Evolutionary conservation across 2,113 vertebrate species (phyloP).

Genomic region (Meleagris gallopavo): DNA sequence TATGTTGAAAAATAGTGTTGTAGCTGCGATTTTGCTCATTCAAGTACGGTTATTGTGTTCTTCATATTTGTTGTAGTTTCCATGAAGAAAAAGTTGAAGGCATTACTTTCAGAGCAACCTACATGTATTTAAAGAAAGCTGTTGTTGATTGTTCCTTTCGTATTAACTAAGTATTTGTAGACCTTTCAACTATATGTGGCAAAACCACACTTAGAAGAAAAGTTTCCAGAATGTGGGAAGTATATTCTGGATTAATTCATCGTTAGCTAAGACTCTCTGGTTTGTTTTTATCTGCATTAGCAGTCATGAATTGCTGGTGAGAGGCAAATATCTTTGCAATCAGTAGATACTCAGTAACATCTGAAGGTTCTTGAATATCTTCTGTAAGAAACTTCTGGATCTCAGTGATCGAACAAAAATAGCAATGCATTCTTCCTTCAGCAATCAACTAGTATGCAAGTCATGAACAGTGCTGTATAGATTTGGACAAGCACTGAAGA

Average conservation of each 20-base stretch:
- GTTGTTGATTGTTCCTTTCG: not conserved
- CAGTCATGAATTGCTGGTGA: not conserved
- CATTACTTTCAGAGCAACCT: too few relatives aligned
- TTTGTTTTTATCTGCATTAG: not conserved
- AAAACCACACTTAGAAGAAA: not conserved
- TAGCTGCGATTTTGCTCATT: too few relatives aligned
- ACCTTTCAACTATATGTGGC: not conserved
- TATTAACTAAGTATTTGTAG: not conserved
- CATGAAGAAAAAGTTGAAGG: too few relatives aligned
- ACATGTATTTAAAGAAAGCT: not conserved
- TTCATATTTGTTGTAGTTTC: too few relatives aligned
- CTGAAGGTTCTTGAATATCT: not conserved
- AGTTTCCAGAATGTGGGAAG: not conserved
- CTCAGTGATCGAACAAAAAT: not conserved
- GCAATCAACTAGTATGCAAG: not conserved
- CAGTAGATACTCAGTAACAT: not conserved
- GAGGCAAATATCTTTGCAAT: not conserved
- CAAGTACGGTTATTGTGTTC: too few relatives aligned
- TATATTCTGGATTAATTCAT: not conserved
- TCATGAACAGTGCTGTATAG: not conserved
- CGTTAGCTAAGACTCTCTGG: not conserved
- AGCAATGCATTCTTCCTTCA: not conserved
- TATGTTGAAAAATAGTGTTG: too few relatives aligned
- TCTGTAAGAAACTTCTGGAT: not conserved
- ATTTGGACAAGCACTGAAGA: not conserved